phyloP scores from a whole-genome alignment of 2,113 vertebrate species.

The Macroglossus sobrinus region DNA sequence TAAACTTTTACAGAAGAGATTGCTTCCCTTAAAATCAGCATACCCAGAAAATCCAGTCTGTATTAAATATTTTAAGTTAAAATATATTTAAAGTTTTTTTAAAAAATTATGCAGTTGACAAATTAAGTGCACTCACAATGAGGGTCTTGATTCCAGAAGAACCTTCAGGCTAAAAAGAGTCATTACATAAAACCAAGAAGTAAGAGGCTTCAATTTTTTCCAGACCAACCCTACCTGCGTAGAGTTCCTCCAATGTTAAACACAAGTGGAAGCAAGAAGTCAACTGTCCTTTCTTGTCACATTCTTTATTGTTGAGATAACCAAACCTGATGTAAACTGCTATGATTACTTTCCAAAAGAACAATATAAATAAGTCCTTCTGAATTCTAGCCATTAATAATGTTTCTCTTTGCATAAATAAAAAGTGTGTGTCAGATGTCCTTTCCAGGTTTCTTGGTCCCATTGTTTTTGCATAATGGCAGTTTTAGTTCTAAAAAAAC shows the following conservation, averaged over 20 bases:
- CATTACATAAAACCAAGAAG: neutral
- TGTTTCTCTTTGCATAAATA: neutral
- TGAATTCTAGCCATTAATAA: neutral
- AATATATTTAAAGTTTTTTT: neutral
- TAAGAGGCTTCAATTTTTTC: neutral
- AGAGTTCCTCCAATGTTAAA: neutral
- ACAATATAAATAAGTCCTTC: neutral
- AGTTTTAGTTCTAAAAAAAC: neutral
- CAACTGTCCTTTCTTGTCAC: neutral
- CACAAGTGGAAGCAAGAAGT: neutral
- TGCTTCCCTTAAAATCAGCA: neutral
- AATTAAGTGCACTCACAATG: neutral
- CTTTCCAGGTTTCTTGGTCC: neutral
- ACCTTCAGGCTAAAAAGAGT: neutral
- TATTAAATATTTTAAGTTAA: constrained; percentile 17
- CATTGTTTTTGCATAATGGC: neutral
- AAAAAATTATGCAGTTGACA: neutral
- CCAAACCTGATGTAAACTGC: neutral
- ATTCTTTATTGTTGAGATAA: neutral
- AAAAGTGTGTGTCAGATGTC: neutral
- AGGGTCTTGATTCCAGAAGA: constrained; percentile 21
- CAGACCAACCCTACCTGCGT: neutral
- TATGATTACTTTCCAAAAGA: neutral
- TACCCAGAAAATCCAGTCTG: neutral
- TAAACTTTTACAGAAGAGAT: neutral